A percentile compares a stretch with the other conserved stretches of the same genome.
phyloP scores from a whole-genome alignment of 2,888 invertebrate genomes.

The Sinelater perroti region DNA sequence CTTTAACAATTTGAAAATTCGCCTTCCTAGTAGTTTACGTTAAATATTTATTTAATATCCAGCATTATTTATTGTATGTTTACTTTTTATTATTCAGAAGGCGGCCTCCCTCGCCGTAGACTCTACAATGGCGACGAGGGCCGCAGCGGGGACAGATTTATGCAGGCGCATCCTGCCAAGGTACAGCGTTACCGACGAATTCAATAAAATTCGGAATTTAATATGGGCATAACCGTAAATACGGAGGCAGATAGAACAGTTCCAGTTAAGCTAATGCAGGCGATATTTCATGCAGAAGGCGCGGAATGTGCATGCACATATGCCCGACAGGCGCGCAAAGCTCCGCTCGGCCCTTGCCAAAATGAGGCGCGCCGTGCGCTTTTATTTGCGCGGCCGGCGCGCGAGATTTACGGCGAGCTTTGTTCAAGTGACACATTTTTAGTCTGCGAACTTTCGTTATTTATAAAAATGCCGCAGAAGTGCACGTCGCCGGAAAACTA shows the following conservation, averaged over 20 bases:
- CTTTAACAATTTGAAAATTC: no score
- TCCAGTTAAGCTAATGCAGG: constrained; percentile 33
- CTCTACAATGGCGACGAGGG: neutral
- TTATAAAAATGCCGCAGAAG: constrained; percentile 15
- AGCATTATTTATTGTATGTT: neutral
- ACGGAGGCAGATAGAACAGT: constrained; percentile 25
- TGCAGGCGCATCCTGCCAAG: constrained; percentile 7
- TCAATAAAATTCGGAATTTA: constrained; percentile 37
- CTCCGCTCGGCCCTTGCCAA: constrained; percentile 13
- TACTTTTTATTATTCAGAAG: neutral
- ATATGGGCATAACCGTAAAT: constrained; percentile 34
- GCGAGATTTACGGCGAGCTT: constrained; percentile 1
- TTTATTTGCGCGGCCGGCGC: neutral
- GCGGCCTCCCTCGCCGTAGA: no score
- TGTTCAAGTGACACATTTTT: constrained; percentile 18
- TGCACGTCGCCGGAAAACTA: no score
- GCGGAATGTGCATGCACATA: constrained; percentile 32
- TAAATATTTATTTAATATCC: no score
- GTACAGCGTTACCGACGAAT: constrained; percentile 23
- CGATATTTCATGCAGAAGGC: constrained; percentile 30
- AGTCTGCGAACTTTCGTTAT: constrained; percentile 1
- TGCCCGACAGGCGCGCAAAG: constrained; percentile 21
- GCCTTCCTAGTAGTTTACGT: no score
- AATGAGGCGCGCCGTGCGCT: constrained; percentile 8
- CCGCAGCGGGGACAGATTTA: constrained; percentile 17